Base-by-base conservation (phyloP, 2,888 invertebrate genomes). In the Pedicia rivosa region DNA sequence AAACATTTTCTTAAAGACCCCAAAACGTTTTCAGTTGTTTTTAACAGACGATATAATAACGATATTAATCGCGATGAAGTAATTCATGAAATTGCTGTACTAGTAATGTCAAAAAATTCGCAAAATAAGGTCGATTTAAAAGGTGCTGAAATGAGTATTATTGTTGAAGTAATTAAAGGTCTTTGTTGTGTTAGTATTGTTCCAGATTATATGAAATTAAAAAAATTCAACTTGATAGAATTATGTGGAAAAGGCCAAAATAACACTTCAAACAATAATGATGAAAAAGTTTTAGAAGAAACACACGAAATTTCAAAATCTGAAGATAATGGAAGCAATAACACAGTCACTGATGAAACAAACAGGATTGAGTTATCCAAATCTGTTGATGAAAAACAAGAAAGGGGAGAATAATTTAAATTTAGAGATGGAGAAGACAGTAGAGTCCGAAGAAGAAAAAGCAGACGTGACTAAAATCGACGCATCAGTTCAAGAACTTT, bases 141-240 rank as follows among this genome's bases (percentile, higher is more conserved):
- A 50, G 69, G 71, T 52, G 79, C 91, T 8, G 71, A 81, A 41
- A 60, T 80, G 25, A 77, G 83, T 5, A 69, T 94, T 35, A 65
- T 88, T 43, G 74, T 91, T 20, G 91, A 94, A 66, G 66, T 91
- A 29, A 71, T 92, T 33, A 77, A 79, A 50, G 75, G 74, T 16
- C 68, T 79, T 48, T 87, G 86, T 48, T 75, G 87, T 44, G 51
- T 94, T 8, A 75, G 81, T 42, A 72, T 92, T 39, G 71, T 87
- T 19, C 78, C 78, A 19, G 72, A 87, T 56, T 92, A 82, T 59
- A 68, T 70, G 49, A 70, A 70, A 44, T 77, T 72, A 53, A 80
- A 78, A 48, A 91, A 88, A 55, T 92, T 83, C 60, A 92, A 92
- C 64, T 63, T 91, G 40, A 57, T 74, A 41, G 82, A 86, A 57